Percentiles rank a stretch among this genome's conserved stretches.
These are phyloP conservation scores for Tiliqua scincoides DNA, from an alignment of 2,113 vertebrate species.

Conservation along the genomic window DNA sequence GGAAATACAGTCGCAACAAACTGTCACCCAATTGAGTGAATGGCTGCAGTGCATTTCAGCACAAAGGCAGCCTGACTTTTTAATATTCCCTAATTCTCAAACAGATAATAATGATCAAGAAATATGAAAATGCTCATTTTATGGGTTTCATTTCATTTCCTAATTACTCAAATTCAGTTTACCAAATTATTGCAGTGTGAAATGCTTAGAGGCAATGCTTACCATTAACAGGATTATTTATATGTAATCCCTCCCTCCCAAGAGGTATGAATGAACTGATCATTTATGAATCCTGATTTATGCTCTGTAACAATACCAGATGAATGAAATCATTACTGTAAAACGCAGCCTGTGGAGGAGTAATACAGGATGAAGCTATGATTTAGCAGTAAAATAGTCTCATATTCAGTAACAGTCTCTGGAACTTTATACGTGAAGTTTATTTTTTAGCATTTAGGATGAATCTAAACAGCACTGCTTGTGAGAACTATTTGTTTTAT, in stretches of 20 bases:
- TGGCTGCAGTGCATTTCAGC: constrained; percentile 54
- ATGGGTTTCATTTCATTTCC: constrained; percentile 86
- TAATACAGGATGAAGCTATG: constrained; percentile 44
- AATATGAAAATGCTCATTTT: constrained; percentile 84
- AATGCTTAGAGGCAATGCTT: constrained; percentile 89
- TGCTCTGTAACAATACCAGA: constrained; percentile 73
- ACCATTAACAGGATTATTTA: constrained; percentile 94
- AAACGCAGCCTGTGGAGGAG: constrained; percentile 59
- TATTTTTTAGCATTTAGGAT: constrained; percentile 63
- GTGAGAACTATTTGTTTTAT: constrained; percentile 53
- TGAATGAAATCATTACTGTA: constrained; percentile 72
- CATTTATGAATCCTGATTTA: constrained; percentile 80
- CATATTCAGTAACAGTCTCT: constrained; percentile 57
- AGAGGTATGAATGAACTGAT: constrained; percentile 83
- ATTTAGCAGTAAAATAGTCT: constrained; percentile 65
- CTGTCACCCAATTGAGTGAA: constrained; percentile 64
- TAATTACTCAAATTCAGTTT: constrained; percentile 90
- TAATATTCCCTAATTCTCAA: constrained; percentile 76
- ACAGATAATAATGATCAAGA: constrained; percentile 77
- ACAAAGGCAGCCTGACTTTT: constrained; percentile 58
- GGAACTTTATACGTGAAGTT: constrained; percentile 52
- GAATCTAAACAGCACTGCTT: constrained; percentile 61
- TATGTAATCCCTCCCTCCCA: constrained; percentile 93
- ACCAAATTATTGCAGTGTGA: constrained; percentile 92
- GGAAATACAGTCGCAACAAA: constrained; percentile 47